Evolutionary conservation across 2,113 vertebrate species (phyloP).

Genomic region (Nicator chloris): DNA sequence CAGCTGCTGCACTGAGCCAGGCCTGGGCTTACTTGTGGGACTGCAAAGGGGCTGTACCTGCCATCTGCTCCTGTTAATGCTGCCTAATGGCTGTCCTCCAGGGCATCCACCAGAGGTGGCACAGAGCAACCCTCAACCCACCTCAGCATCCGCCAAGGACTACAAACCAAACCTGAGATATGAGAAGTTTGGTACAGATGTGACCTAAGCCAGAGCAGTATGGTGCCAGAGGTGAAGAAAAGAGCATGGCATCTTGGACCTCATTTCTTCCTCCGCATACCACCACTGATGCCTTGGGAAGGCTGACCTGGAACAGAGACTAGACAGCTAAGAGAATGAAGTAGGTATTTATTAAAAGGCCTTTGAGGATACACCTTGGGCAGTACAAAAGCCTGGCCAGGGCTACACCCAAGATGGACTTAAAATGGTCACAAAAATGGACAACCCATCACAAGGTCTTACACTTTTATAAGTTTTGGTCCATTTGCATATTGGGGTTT

Average conservation of each 20-base stretch:
- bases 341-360: not conserved
- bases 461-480: not conserved
- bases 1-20: not conserved
- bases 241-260: not conserved
- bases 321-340: not conserved
- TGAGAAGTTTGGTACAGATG: not conserved
- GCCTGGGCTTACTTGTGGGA: not conserved
- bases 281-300: not conserved
- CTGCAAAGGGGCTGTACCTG: not conserved
- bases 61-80: not conserved
- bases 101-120: not conserved
- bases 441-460: not conserved
- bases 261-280: not conserved
- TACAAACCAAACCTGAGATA: not conserved
- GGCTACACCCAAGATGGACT: not conserved
- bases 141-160: not conserved
- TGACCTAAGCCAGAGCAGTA: not conserved
- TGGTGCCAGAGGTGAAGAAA: not conserved
- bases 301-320: not conserved
- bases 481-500: not conserved
- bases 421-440: not conserved
- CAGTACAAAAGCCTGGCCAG: not conserved
- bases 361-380: not conserved
- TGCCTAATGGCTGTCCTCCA: not conserved
- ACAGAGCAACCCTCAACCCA: not conserved